Percentiles rank a stretch among this genome's conserved stretches.
Evolutionary conservation across 2,888 invertebrate genomes (phyloP).

Genomic region (Ramazzottius varieornatus): DNA sequence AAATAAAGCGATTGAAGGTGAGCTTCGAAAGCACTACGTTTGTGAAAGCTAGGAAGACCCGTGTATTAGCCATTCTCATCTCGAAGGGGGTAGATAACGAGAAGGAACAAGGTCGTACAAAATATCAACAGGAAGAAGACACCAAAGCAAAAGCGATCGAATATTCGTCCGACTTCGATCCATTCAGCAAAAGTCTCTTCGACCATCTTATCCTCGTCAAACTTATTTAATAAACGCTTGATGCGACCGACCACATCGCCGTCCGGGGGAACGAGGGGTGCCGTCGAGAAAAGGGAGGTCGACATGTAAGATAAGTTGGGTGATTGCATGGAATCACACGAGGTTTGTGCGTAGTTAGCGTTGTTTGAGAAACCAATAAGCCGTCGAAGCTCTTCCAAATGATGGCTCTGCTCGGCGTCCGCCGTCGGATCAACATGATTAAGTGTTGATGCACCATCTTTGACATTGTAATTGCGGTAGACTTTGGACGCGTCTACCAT

Average conservation of each 20-base stretch:
- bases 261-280: background rate
- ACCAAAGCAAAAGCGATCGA: background rate
- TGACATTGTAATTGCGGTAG: background rate
- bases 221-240: background rate
- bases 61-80: too few species aligned
- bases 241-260: background rate
- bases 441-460: background rate
- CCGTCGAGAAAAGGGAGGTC: background rate
- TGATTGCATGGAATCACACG: background rate
- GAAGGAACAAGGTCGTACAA: background rate
- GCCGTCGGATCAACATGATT: background rate
- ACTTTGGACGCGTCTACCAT: background rate
- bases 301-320: background rate
- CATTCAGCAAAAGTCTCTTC: background rate
- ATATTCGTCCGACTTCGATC: background rate
- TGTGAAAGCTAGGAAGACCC: too few species aligned
- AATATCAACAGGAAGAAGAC: background rate
- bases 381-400: background rate
- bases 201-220: background rate
- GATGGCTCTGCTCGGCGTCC: background rate
- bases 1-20: too few species aligned
- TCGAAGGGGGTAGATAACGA: background rate
- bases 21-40: too few species aligned
- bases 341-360: background rate
- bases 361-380: background rate